These are phyloP conservation scores for Thera britannica DNA, from an alignment of 2,888 invertebrate species.

Conservation along the genomic window DNA sequence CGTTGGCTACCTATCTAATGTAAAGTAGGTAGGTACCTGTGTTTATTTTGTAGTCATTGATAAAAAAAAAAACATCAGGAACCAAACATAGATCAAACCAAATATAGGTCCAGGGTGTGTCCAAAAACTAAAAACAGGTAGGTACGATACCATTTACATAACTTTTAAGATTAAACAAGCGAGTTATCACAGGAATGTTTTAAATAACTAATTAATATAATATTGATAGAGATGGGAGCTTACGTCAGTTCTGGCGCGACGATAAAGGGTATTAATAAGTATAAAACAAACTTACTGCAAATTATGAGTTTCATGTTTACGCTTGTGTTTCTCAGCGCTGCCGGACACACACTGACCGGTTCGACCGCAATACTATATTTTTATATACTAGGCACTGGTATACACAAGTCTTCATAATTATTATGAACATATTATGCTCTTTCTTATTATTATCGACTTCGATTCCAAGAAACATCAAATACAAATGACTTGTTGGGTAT, in stretches of 20 bases:
- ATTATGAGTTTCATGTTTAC: slow-evolving; percentile 53
- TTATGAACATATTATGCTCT: slow-evolving; percentile 2
- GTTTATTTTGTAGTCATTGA: no score
- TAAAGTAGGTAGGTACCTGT: no score
- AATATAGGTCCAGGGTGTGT: neutral
- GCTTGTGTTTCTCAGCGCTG: slow-evolving; percentile 42
- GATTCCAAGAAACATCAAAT: neutral
- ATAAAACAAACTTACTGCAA: slow-evolving; percentile 51
- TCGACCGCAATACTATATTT: slow-evolving; percentile 17
- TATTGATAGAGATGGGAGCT: neutral
- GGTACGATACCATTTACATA: neutral
- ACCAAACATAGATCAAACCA: no score
- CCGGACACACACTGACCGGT: slow-evolving; percentile 56
- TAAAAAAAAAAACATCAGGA: no score
- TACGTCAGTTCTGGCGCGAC: neutral
- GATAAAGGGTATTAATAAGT: neutral
- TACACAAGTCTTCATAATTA: neutral
- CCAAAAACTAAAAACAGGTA: neutral
- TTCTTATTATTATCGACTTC: slow-evolving; percentile 1
- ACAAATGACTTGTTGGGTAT: neutral
- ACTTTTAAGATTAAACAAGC: no score
- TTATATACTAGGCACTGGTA: slow-evolving; percentile 1
- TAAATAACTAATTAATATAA: neutral
- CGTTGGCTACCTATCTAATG: no score
- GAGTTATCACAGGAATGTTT: no score